Base-by-base conservation (phyloP, 2,113 vertebrate species). In the Paradisaea rubra region DNA sequence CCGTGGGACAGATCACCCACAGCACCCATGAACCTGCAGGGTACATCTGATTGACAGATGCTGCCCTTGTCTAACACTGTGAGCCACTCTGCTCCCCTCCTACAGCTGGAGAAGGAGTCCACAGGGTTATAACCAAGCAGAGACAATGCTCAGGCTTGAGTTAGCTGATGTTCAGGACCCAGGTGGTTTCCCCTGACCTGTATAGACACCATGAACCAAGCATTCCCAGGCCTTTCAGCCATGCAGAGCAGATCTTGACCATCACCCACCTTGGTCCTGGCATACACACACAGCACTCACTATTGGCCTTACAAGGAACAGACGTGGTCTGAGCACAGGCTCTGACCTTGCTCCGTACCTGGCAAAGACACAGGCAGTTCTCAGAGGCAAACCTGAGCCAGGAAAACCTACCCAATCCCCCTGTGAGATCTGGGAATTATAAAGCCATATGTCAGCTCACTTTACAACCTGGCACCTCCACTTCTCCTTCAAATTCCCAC, bases 271-370 rank as follows among this genome's bases (percentile, higher is more conserved):
- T 27, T 35, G 8, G 25, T 42, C 52, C 22, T 45, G 30, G 56
- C 50, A 39, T 15, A 63, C 35, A 42, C 70, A 85, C 35, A 31
- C 11, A 22, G 18, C 44, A 59, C 37, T 59, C 53, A 49, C 19
- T 30, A 15, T 4, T 15, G 68, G 18, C 35, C 27, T 50, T 1
- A 1, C 0, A 2, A 57, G 59, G 24, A 92, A 28, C n/a, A 64
- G 61, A 47, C 10, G 2, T 2, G 28, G 77, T 16, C 77, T 37
- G 54, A 77, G 39, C 47, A 56, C 25, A 63, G 50, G 30, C 47
- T 70, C 47, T 27, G 71, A 27, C 33, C 30, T 54, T 66, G 52
- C 52, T 78, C 28, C 47, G 30, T 27, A 44, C 19, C 42, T 33
- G 52, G 31, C 47, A 91, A 54, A 71, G 60, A 81, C 53, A 60